These are phyloP conservation scores for Iguana delicatissima DNA, from an alignment of 2,797 vertebrate genomes.

Conservation along the genomic window DNA sequence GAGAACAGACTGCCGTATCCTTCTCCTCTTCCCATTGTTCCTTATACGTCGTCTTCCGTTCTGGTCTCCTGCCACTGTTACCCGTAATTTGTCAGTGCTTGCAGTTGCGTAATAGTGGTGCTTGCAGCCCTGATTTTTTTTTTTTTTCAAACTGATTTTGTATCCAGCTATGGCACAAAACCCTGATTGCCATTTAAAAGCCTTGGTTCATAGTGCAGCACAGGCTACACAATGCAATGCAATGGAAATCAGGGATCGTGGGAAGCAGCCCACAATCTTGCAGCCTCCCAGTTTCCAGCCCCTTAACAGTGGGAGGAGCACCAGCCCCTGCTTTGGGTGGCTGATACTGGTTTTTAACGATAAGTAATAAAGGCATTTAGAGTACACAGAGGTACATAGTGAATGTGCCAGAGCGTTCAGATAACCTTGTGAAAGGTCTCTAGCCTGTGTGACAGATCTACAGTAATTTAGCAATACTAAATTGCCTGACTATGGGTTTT, in stretches of 20 bases:
- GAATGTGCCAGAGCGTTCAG: background rate
- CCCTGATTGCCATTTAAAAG: background rate
- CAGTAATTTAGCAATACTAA: background rate
- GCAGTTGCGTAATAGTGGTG: background rate
- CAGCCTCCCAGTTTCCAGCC: background rate
- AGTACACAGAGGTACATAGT: background rate
- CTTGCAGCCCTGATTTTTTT: background rate
- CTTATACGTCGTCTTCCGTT: background rate
- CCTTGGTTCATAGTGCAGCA: background rate
- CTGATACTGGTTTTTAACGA: background rate
- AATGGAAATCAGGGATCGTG: too few relatives aligned
- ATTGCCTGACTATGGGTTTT: background rate
- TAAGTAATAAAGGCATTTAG: conserved; percentile 3
- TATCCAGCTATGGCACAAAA: background rate
- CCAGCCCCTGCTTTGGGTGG: background rate
- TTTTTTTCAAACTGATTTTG: background rate
- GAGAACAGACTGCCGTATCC: background rate
- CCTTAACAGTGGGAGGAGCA: background rate
- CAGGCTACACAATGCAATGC: background rate
- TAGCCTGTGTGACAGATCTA: background rate
- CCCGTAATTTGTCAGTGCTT: background rate
- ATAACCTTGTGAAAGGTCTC: background rate
- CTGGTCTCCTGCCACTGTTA: too few relatives aligned
- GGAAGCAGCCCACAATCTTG: background rate
- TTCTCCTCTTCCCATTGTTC: background rate